Evolutionary conservation across 2,113 vertebrate genomes (phyloP).

Genomic region (Dendropsophus ebraccatus): DNA sequence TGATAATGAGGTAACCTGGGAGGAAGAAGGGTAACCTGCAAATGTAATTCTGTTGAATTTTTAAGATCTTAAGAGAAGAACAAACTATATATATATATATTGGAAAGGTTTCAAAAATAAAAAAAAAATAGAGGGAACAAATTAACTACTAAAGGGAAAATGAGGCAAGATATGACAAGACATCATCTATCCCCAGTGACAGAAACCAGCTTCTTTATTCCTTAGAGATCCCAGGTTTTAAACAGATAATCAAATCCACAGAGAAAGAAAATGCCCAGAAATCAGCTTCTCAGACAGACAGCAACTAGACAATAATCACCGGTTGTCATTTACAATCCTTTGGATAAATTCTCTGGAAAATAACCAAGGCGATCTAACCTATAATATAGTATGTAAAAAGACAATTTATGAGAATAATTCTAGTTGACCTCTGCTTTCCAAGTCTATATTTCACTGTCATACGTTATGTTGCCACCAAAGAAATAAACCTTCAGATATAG

Average conservation of each 20-base stretch:
- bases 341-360: constrained; percentile 13
- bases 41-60: too few relatives aligned
- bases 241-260: constrained; percentile 23
- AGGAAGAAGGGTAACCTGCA: too few relatives aligned
- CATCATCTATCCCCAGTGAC: neutral
- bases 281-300: constrained; percentile 37
- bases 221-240: neutral
- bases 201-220: constrained; percentile 14
- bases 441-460: neutral
- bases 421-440: neutral
- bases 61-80: too few relatives aligned
- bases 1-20: too few relatives aligned
- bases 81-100: too few relatives aligned
- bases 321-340: constrained; percentile 31
- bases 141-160: neutral
- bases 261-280: constrained; percentile 17
- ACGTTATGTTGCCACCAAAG: neutral
- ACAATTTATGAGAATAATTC: neutral
- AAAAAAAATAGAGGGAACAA: neutral
- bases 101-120: too few relatives aligned
- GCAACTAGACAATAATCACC: constrained; percentile 22
- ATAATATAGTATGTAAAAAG: constrained; percentile 32
- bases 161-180: neutral
- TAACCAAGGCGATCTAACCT: constrained; percentile 17
- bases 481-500: neutral